Conservation (phyloP, 1,140 invertebrate species). For the Fopius arisanus region DNA sequence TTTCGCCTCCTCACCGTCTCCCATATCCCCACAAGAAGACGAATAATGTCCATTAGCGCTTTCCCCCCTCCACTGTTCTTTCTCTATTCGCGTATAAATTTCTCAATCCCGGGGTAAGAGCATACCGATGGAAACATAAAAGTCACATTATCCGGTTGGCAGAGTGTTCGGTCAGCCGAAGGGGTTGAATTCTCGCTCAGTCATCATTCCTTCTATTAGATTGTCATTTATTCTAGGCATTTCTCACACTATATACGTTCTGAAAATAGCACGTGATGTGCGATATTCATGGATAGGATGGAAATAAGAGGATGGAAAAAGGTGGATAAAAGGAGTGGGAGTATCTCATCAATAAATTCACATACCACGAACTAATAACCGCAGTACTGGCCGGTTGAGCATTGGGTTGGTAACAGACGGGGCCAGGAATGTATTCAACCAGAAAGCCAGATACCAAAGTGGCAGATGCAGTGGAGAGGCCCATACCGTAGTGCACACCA, state of each 20-base stretch:
- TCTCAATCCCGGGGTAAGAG: neutral
- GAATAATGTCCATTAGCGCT: constrained; percentile 13
- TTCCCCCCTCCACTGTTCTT: neutral
- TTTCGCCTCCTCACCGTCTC: neutral
- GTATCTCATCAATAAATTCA: constrained; percentile 9
- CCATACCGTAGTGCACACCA: constrained; percentile 17
- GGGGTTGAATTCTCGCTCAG: constrained; percentile 26
- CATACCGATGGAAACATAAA: constrained; percentile 11
- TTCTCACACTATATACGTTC: neutral
- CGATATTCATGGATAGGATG: neutral
- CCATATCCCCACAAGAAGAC: neutral
- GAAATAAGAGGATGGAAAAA: neutral
- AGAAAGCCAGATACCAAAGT: constrained; percentile 47
- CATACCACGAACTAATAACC: constrained; percentile 9
- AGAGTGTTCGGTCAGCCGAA: constrained; percentile 28
- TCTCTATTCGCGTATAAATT: constrained; percentile 9
- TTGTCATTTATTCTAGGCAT: constrained; percentile 27
- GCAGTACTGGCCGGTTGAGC: neutral
- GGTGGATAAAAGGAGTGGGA: neutral
- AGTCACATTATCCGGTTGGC: constrained; percentile 31
- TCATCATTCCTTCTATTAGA: constrained; percentile 24
- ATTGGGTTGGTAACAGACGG: constrained; percentile 42
- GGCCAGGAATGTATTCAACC: constrained; percentile 43
- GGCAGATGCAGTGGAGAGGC: constrained; percentile 34
- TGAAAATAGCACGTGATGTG: neutral